Evolutionary conservation across 2,113 vertebrate species (phyloP), one percentile per base, ranked within the genome.

Genomic region (Columba livia): DNA sequence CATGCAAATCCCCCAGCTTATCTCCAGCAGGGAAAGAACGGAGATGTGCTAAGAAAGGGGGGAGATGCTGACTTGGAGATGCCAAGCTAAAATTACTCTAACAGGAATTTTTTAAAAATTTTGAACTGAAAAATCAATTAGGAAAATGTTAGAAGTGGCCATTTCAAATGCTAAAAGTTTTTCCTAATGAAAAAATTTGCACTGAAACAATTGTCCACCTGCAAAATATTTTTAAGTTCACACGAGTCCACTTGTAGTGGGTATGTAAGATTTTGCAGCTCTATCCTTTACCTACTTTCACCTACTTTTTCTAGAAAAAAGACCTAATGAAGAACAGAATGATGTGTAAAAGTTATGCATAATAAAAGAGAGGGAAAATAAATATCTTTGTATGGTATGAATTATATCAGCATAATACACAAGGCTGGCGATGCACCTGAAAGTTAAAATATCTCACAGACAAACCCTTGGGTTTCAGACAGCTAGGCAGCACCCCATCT

Each of bases 1-100:
- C 82, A 86, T 91, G 85, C 42, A 96, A 95, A 97, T 89, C 88
- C 82, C 51, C 26, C 36, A 66, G 67, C 79, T 96, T 93, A 85
- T 88, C 67, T 95, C 82, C 82, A 90, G 48, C 67, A 90, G 67
- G 7, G 81, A 83, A 94, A 78, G 67, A 94, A 91, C 56, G 70
- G 71, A 90, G 54, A 80, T 9, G 1, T 82, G 42, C 56, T 94
- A 86, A 84, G 64, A 80, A 95, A 64, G 51, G 34, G 57, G 26
- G 88, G 51, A 88, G 56, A 73, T 54, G 57, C 54, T 88, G 66
- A 54, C 62, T 77, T 62, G 58, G 71, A 89, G 64, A 69, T 32
- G 69, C 69, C n/a, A 88, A 88, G 60, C 34, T 71, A 40, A 94
- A 90, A 81, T 75, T 15, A 64, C 47, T 32, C 38, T 75, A 78